Conservation (phyloP, 2,113 vertebrate genomes). For the Ursus arctos region DNA sequence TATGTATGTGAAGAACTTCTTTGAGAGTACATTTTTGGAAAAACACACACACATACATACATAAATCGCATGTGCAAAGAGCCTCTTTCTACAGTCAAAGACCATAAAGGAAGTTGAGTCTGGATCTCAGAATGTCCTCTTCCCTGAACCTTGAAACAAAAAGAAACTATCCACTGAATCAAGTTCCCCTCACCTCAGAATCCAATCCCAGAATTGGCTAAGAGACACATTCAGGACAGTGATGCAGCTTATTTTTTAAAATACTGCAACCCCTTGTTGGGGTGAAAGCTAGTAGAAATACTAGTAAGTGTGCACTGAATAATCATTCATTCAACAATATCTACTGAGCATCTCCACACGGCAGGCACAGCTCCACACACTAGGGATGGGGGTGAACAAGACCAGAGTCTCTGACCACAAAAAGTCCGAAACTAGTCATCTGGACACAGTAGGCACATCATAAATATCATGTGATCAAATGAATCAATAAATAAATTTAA, state of each 20-base stretch:
- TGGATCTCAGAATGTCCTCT: background rate
- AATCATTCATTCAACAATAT: slow-evolving; percentile 63
- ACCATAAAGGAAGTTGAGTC: background rate
- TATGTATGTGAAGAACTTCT: background rate
- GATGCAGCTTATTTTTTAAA: background rate
- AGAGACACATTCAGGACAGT: background rate
- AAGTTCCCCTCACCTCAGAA: background rate
- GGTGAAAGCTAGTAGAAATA: background rate
- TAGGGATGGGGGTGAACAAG: background rate
- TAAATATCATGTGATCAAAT: background rate
- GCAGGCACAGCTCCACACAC: background rate
- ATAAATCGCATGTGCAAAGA: background rate
- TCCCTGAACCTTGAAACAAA: background rate
- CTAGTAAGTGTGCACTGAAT: background rate
- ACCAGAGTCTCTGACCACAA: background rate
- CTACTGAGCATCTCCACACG: background rate
- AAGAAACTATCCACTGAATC: background rate
- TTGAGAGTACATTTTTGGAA: background rate
- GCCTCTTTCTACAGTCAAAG: background rate
- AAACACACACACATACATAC: background rate
- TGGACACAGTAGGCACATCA: background rate
- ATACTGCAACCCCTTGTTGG: background rate
- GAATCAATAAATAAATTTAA: background rate
- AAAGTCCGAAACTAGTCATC: background rate
- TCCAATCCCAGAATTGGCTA: background rate